Base-by-base conservation (phyloP, 2,113 vertebrate genomes). In the Mixornis gularis region DNA sequence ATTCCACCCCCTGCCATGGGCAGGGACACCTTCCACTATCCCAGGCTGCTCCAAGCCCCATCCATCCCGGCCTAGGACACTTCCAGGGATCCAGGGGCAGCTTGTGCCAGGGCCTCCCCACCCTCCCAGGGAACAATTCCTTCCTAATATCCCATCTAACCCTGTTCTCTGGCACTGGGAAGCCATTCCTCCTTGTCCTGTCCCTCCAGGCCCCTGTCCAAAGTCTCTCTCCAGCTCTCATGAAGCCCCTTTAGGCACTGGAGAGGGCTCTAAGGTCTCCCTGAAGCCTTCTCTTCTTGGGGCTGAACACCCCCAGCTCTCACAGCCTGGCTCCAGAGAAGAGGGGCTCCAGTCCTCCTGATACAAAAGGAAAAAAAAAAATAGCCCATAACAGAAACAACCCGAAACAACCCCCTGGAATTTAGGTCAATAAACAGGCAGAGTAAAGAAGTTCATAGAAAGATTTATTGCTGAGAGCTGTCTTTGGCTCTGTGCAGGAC, bases 391-490 rank as follows among this genome's bases (percentile, higher is more conserved):
- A 59, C 17, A 22, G 26, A 65, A 40, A 12, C 49, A 40, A 55
- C 3, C 32, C 30, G 26, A 65, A 40, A 12, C 49, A 40, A 55
- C 3, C 32, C 30, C 7, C 9, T 34, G 8, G 41, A 74, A 69
- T 43, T 24, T 19, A 82, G 49, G 7, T 69, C 29, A 43, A 92
- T 55, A 73, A 85, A 69, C 4, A 77, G 27, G 34, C 51, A 63
- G 30, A 91, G 17, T n/a, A 51, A 72, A 53, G 27, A 58, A 63
- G 25, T 66, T 40, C 26, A 51, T 4, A 55, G 51, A 59, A 87
- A 74, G 3, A 77, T 94, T 96, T 96, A 95, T 92, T 96, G 44
- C 78, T 94, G n/a, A 27, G n/a, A 95, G 65, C 21, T 34, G 15
- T 15, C 18, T 12, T 36, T 70, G 87, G 51, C 40, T 40, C 12